Conservation (phyloP, 2,797 vertebrate genomes). For the Gila robusta region DNA sequence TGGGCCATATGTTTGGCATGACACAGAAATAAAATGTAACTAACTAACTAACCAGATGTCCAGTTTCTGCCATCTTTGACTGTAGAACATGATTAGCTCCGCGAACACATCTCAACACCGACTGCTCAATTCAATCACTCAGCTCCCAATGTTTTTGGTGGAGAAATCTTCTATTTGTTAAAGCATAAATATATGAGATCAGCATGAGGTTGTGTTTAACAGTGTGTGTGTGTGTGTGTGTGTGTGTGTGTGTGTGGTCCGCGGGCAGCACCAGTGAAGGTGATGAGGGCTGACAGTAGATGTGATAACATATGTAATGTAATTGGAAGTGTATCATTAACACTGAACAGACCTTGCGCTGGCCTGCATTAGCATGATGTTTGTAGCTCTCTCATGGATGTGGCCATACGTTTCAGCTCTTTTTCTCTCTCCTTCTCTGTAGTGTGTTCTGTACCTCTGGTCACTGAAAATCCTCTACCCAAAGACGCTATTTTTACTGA, state of each 20-base stretch:
- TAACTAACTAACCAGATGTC: neutral
- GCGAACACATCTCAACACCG: constrained; percentile 1
- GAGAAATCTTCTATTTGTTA: neutral
- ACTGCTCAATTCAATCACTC: constrained; percentile 28
- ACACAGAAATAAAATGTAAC: no score
- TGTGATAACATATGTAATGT: constrained; percentile 51
- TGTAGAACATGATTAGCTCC: neutral
- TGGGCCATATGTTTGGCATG: no score
- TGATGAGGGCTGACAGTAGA: constrained; percentile 34
- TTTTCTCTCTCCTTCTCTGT: constrained; percentile 55
- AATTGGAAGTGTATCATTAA: constrained; percentile 40
- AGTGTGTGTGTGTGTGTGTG: neutral
- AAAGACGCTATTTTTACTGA: constrained; percentile 88
- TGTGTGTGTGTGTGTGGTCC: neutral
- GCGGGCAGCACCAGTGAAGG: constrained; percentile 6
- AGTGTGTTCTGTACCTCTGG: constrained; percentile 90
- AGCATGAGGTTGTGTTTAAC: neutral
- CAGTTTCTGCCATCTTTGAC: constrained; percentile 25
- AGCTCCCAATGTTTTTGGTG: neutral
- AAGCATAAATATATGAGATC: neutral
- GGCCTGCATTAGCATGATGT: neutral
- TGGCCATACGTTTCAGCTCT: constrained; percentile 46
- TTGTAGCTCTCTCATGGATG: constrained; percentile 30
- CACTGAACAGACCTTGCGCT: neutral
- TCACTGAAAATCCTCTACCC: constrained; percentile 89